These are phyloP conservation scores for Ammodytes marinus DNA, from an alignment of 2,113 vertebrate species.

Conservation along the genomic window DNA sequence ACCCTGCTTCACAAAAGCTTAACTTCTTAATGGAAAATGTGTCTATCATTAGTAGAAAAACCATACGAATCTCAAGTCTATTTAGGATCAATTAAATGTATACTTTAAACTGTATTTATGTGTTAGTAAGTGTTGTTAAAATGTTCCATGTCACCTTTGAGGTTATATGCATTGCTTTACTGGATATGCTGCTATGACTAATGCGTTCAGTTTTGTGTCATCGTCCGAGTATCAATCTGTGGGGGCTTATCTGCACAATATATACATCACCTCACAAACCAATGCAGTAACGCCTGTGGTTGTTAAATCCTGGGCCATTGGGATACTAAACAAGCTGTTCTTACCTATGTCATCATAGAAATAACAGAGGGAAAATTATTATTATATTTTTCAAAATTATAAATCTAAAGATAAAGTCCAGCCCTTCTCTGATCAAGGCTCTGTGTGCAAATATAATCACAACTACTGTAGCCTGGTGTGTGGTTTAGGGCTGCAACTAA, in stretches of 20 bases:
- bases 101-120: background rate
- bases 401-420: background rate
- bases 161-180: background rate
- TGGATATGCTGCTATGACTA: background rate
- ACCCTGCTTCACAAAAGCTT: slow-evolving; percentile 9
- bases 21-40: slow-evolving; percentile 29
- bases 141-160: slow-evolving; percentile 10
- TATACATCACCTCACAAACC: background rate
- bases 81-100: background rate
- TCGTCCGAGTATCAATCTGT: background rate
- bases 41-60: background rate
- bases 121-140: too few relatives aligned
- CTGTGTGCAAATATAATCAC: background rate
- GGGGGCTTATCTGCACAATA: background rate
- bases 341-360: background rate
- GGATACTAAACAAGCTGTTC: background rate
- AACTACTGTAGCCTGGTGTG: background rate
- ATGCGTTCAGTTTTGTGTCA: background rate
- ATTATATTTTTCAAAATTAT: background rate
- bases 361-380: background rate
- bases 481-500: too few relatives aligned
- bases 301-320: background rate
- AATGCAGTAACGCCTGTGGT: background rate
- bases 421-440: background rate
- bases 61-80: background rate